phyloP scores from a whole-genome alignment of 2,888 invertebrate genomes.

The Nemotelus pantherinus region DNA sequence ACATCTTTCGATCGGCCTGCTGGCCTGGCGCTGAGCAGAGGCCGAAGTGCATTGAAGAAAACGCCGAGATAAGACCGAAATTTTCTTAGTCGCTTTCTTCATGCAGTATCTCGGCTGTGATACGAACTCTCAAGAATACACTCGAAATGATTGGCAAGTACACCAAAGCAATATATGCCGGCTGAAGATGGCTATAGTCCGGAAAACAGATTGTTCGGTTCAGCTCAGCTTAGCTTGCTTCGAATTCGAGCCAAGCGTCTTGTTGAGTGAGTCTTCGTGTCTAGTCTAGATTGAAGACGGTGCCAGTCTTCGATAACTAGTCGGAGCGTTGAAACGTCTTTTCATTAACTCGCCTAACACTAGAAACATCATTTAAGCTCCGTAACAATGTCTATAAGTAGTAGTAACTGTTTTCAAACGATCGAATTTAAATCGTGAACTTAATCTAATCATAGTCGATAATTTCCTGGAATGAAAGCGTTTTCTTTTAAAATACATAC shows the following conservation, averaged over 20 bases:
- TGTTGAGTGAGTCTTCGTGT: neutral
- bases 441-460: too few relatives aligned
- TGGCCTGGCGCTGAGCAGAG: neutral
- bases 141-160: too few relatives aligned
- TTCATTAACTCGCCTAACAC: neutral
- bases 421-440: neutral
- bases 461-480: too few relatives aligned
- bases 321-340: conserved; percentile 39
- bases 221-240: too few relatives aligned
- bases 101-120: neutral
- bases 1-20: neutral
- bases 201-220: conserved; percentile 5
- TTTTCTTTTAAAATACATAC: too few relatives aligned
- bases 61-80: neutral
- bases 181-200: conserved; percentile 3
- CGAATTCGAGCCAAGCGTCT: too few relatives aligned
- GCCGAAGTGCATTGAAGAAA: neutral
- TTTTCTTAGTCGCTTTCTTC: neutral
- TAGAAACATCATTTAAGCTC: conserved; percentile 6
- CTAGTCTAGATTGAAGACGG: conserved; percentile 10
- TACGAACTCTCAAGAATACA: neutral
- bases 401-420: neutral
- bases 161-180: neutral
- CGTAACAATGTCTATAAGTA: conserved; percentile 8
- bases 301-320: conserved; percentile 44